Percentiles rank a stretch among this genome's conserved stretches.
phyloP scores from a whole-genome alignment of 1,140 invertebrate species.

The Caenorhabditis elegans region DNA sequence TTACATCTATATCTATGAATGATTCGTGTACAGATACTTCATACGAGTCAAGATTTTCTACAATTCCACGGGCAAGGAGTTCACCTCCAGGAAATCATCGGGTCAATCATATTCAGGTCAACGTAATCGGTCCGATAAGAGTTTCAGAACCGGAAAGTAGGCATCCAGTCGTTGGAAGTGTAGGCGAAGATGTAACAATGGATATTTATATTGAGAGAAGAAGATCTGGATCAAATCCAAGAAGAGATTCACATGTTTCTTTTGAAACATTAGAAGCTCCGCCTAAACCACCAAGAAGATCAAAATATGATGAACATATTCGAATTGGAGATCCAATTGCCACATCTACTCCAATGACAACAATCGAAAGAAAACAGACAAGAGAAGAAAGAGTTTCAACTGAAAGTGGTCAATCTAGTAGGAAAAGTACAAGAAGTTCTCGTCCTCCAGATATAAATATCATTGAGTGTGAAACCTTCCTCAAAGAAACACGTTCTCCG shows the following conservation, averaged over 20 bases:
- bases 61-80: conserved; percentile 1
- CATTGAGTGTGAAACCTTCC: neutral
- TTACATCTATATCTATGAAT: conserved; percentile 18
- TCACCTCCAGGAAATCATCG: neutral
- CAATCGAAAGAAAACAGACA: conserved; percentile 17
- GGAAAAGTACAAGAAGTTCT: neutral
- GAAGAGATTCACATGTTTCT: neutral
- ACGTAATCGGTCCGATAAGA: neutral
- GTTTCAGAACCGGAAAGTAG: neutral
- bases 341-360: conserved; percentile 23
- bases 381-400: conserved; percentile 1
- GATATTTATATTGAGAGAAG: conserved; percentile 8
- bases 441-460: conserved; percentile 9
- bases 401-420: conserved; percentile 16
- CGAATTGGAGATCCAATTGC: conserved; percentile 12
- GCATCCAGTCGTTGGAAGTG: conserved; percentile 10
- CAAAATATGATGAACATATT: neutral
- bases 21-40: neutral
- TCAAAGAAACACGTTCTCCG: conserved; percentile 5
- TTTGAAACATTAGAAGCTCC: neutral
- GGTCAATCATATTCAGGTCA: neutral
- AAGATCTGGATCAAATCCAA: neutral
- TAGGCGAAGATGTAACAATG: conserved; percentile 7
- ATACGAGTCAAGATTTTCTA: neutral
- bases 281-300: neutral